These are phyloP conservation scores for Dipodomys merriami DNA, from an alignment of 2,113 vertebrate species.

Conservation along the genomic window DNA sequence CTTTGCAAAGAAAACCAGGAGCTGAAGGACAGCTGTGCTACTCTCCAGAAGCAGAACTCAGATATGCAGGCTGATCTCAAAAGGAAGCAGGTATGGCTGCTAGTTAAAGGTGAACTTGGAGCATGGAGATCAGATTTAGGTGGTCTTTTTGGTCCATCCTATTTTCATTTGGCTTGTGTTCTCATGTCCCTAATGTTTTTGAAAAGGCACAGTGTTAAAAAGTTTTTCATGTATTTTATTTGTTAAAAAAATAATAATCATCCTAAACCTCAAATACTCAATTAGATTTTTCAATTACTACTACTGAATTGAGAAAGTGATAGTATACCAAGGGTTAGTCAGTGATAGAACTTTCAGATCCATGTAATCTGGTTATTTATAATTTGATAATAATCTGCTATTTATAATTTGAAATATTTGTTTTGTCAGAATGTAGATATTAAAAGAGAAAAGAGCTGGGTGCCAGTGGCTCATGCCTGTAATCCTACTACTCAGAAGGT, in stretches of 20 bases:
- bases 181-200: background rate
- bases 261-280: background rate
- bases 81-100: constrained; percentile 70
- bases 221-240: constrained; percentile 4
- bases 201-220: background rate
- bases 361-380: background rate
- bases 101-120: background rate
- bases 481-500: too few species aligned
- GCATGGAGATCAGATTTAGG: background rate
- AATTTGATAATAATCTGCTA: background rate
- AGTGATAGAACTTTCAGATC: background rate
- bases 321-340: background rate
- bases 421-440: background rate
- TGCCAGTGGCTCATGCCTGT: too few species aligned
- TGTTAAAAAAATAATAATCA: background rate
- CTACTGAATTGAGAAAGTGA: background rate
- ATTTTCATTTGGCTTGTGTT: background rate
- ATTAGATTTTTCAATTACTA: background rate
- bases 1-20: constrained; percentile 79
- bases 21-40: constrained; percentile 73
- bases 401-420: background rate
- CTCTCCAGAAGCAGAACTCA: constrained; percentile 74
- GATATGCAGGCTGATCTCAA: constrained; percentile 73
- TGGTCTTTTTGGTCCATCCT: too few species aligned
- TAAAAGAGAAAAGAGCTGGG: background rate